Base-by-base conservation (phyloP, 2,113 vertebrate genomes). In the Junco hyemalis region DNA sequence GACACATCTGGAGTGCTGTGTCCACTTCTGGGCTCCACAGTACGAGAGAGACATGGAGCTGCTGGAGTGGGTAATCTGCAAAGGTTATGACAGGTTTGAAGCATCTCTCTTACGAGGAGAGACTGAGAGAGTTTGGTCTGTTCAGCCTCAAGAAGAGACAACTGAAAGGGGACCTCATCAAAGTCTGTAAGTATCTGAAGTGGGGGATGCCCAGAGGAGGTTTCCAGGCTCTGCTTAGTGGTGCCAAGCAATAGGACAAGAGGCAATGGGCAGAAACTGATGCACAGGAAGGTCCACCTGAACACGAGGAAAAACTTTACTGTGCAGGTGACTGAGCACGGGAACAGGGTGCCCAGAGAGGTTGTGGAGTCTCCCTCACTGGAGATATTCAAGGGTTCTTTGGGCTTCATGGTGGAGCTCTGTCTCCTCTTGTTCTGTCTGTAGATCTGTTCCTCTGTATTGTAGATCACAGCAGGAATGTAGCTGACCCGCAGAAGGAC, bases 71-170 rank as follows among this genome's bases (percentile, higher is more conserved):
- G 22, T 26, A 45, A 45, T 26, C 35, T 19, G 5, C 31, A 63
- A 33, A 56, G 25, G 28, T 36, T 29, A 5, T 77, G 57, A 44
- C 11, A 26, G 48, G 9, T 20, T 31, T 69, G 31, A 23, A 70
- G 8, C 35, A 24, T 33, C 42, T 48, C 31, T 33, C 10, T 56
- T 33, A 6, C 9, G 48, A 40, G 47, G 29, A 54, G 42, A 69
- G 54, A 12, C 38, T 35, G 40, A 56, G 35, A 35, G 47, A 53
- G 11, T 9, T 77, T 19, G 40, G 31, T 61, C 18, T 63, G 48
- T 36, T 48, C 35, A 63, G 36, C 12, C 18, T 63, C 1, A 1
- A 56, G 40, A 31, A 42, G 8, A 61, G 25, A 19, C 0, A 2
- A 10, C 14, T 63, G 54, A 69, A 5, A 63, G 31, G 17, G 25